Evolutionary conservation across 2,113 vertebrate genomes (phyloP).

Genomic region (Riparia riparia): DNA sequence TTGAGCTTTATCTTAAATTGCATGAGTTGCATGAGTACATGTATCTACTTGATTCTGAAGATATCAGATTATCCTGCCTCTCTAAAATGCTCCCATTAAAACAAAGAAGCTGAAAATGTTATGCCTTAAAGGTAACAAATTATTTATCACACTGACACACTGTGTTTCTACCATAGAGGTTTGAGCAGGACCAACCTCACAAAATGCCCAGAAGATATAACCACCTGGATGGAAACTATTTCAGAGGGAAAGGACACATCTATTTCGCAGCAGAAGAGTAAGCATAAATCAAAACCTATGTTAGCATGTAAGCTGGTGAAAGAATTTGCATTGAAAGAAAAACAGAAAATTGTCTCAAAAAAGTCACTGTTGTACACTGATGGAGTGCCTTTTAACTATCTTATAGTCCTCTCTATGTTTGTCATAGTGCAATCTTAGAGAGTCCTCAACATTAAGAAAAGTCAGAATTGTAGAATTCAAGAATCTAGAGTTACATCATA

Average conservation of each 20-base stretch:
- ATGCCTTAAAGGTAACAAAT: neutral
- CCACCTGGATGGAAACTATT: neutral
- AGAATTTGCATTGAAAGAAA: neutral
- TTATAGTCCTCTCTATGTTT: neutral
- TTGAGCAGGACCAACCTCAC: neutral
- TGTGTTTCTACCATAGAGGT: conserved; percentile 26
- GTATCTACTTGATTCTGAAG: neutral
- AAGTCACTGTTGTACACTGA: neutral
- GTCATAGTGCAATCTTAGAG: neutral
- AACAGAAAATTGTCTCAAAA: neutral
- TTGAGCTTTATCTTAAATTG: neutral
- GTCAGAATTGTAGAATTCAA: neutral
- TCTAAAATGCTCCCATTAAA: neutral
- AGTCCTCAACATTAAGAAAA: neutral
- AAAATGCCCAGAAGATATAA: conserved; percentile 70
- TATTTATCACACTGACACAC: neutral
- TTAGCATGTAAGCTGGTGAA: neutral
- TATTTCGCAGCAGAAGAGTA: conserved; percentile 74
- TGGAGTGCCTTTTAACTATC: neutral
- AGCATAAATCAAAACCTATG: conserved; percentile 47
- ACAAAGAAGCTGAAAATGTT: neutral
- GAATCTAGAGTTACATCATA: neutral
- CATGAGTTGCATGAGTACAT: neutral
- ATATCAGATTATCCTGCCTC: neutral
- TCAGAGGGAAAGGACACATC: conserved; percentile 1